phyloP scores from a whole-genome alignment of 2,888 invertebrate species.

The Hybos culiciformis region DNA sequence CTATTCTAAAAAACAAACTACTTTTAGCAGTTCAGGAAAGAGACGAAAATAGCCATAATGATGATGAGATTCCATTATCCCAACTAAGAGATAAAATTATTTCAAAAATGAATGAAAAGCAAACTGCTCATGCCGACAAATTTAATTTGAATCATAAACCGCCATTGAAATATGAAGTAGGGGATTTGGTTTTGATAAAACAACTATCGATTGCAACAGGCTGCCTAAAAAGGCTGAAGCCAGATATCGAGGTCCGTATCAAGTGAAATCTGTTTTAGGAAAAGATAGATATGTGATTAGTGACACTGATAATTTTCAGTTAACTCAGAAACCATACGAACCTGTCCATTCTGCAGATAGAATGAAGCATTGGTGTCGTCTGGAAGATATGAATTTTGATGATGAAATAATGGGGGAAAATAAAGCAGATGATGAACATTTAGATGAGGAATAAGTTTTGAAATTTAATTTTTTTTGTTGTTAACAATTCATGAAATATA shows the following conservation, averaged over 20 bases:
- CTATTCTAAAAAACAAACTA: constrained; percentile 4
- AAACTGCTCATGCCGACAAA: background rate
- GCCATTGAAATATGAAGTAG: background rate
- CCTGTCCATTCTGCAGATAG: background rate
- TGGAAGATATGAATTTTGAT: background rate
- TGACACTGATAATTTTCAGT: background rate
- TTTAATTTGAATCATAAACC: background rate
- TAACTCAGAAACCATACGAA: background rate
- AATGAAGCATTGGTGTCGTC: background rate
- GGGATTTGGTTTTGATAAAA: constrained; percentile 1
- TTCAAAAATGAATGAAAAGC: too few relatives aligned
- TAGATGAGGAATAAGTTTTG: too few relatives aligned
- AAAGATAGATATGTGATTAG: background rate
- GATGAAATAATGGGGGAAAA: too few relatives aligned
- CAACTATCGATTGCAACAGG: background rate
- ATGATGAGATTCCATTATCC: background rate
- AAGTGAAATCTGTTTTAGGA: background rate
- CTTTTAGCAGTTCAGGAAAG: background rate
- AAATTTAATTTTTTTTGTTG: too few relatives aligned
- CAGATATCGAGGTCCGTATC: constrained; percentile 2
- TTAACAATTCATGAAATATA: too few relatives aligned
- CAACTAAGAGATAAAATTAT: background rate
- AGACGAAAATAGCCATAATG: background rate
- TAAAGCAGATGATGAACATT: too few relatives aligned
- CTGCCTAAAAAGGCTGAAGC: background rate